A percentile compares a stretch with the other conserved stretches of the same genome.
These are phyloP conservation scores for Syrmaticus mikado DNA, from an alignment of 2,113 vertebrate genomes.

Conservation along the genomic window DNA sequence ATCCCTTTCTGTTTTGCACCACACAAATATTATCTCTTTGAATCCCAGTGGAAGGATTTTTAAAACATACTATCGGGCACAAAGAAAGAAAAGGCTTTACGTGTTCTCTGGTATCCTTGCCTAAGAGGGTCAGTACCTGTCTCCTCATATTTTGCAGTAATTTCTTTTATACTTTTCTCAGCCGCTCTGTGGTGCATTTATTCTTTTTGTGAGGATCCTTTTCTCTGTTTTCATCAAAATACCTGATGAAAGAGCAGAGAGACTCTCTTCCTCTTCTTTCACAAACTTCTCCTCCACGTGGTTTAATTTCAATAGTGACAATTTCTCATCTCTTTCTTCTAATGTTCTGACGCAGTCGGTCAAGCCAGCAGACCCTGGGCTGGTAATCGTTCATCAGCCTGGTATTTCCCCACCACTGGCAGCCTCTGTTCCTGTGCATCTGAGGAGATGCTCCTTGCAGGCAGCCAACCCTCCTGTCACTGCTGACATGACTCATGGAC, in stretches of 20 bases:
- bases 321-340: not conserved
- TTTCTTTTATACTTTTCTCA: not conserved
- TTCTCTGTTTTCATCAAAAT: not conserved
- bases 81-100: no score
- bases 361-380: accelerated
- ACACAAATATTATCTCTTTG: no score
- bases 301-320: not conserved
- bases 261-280: not conserved
- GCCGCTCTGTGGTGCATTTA: not conserved
- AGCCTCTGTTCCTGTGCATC: not conserved
- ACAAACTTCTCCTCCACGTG: not conserved
- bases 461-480: not conserved
- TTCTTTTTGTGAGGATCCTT: not conserved
- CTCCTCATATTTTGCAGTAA: not conserved
- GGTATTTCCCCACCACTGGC: not conserved
- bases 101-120: accelerated
- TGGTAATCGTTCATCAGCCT: not conserved
- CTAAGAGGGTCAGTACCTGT: not conserved
- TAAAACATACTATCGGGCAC: no score
- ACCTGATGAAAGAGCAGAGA: not conserved
- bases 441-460: not conserved
- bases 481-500: not conserved
- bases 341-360: not conserved
- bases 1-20: no score
- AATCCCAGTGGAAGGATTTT: no score